Evolutionary conservation across 2,797 vertebrate genomes (phyloP), one percentile per base, ranked within the genome.

Genomic region (Lepus townsendii): DNA sequence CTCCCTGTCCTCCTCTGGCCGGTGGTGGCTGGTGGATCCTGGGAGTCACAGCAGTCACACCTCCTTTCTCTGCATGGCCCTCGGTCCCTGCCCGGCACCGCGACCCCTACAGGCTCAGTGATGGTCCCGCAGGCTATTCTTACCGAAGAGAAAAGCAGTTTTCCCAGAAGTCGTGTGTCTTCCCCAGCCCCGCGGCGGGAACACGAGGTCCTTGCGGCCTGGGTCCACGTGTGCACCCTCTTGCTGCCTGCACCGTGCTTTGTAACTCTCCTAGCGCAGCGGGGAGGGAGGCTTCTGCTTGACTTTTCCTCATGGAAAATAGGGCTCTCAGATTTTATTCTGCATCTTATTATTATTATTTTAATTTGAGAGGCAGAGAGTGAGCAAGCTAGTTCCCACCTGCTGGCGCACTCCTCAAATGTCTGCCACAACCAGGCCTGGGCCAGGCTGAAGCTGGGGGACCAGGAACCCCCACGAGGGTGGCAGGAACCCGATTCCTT

Each of bases 1-100:
- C 19, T 20, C 14, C 54, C 14, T 19, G 11, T 42, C 54, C 54
- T 57, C 19, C 17, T 16, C 54, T 57, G 16, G 54, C 54, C 19
- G 17, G 54, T 19, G 17, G 19, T 20, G 54, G 14, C 16, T 17
- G 16, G 54, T 16, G 54, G 54, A 16, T 1, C 4, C 14, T 0
- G 65, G 14, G 0, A 3, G 47, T 4, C 24, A 9, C 5, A 1
- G 68, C 2, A 0, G 0, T 11, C 35, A 0, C 30, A 16, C 57
- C 1, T 2, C 0, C 60, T n/a, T 7, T 65, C 35, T 42, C 14
- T 0, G 0, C 0, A 2, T 0, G 73, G 20, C 27, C 17, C 11
- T 60, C 6, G 0, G 2, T 0, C 13, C 54, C 16, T 27, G 7
- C 14, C n/a, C 5, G 42, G 8, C 8, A 47, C 42, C 42, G 8